Evolutionary conservation across 1,140 invertebrate species (phyloP).

Genomic region (Alviniconcha marisindica): DNA sequence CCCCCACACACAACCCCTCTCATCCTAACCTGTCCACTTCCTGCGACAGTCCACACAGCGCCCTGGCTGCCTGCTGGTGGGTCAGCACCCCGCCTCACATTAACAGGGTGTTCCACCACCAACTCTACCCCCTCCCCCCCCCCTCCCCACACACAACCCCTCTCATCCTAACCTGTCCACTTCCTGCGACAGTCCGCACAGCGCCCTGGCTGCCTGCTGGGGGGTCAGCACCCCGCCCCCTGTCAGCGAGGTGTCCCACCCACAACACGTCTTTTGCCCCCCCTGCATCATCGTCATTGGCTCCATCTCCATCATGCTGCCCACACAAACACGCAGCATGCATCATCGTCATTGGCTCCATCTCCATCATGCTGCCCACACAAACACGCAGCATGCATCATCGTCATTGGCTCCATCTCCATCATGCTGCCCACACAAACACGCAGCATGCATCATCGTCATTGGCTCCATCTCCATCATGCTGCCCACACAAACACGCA

Average conservation of each 20-base stretch:
- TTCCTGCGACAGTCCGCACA: slow-evolving; percentile 90
- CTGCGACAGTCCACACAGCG: slow-evolving; percentile 90
- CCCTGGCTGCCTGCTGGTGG: slow-evolving; percentile 88
- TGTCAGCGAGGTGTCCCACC: slow-evolving; percentile 70
- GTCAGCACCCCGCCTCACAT: slow-evolving; percentile 82
- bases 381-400: too few relatives aligned
- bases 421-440: too few relatives aligned
- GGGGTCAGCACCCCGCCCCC: slow-evolving; percentile 84
- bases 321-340: too few relatives aligned
- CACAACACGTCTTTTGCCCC: slow-evolving; percentile 69
- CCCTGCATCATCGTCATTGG: slow-evolving; percentile 40
- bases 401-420: too few relatives aligned
- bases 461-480: too few relatives aligned
- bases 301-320: slow-evolving; percentile 15
- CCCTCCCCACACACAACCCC: slow-evolving; percentile 53
- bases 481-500: too few relatives aligned
- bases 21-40: slow-evolving; percentile 84
- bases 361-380: too few relatives aligned
- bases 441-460: too few relatives aligned
- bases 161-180: slow-evolving; percentile 82
- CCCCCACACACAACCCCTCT: too few relatives aligned
- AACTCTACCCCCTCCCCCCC: slow-evolving; percentile 83
- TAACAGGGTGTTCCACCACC: slow-evolving; percentile 73
- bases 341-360: too few relatives aligned
- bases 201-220: slow-evolving; percentile 88